These are phyloP conservation scores for Eulithis testata DNA, from an alignment of 2,888 invertebrate genomes.

Conservation along the genomic window DNA sequence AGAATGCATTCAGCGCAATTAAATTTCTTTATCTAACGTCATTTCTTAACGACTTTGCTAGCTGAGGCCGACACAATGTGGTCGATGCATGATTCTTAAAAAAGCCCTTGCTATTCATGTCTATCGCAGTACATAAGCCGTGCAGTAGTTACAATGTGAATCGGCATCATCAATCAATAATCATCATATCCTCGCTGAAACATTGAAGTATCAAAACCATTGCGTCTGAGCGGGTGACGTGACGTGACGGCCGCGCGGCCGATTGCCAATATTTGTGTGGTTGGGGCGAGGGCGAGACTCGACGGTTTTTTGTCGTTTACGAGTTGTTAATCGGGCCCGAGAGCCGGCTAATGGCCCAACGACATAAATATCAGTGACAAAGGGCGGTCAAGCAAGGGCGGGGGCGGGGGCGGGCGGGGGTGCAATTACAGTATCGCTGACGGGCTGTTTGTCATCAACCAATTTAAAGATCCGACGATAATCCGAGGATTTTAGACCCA, in stretches of 20 bases:
- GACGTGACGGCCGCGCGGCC: slow-evolving; percentile 11
- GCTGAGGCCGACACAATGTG: slow-evolving; percentile 14
- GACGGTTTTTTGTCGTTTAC: slow-evolving; percentile 52
- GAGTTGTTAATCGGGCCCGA: slow-evolving; percentile 49
- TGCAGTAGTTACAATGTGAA: no score
- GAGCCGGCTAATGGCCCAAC: slow-evolving; percentile 49
- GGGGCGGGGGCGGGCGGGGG: slow-evolving; percentile 9
- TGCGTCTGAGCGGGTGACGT: neutral
- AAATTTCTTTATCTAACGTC: slow-evolving; percentile 32
- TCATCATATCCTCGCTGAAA: no score
- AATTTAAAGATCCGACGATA: slow-evolving; percentile 25
- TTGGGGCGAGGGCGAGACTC: slow-evolving; percentile 29
- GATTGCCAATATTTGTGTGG: slow-evolving; percentile 57
- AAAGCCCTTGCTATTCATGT: no score
- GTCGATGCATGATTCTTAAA: neutral
- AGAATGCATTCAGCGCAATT: slow-evolving; percentile 24
- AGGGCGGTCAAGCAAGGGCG: slow-evolving; percentile 22
- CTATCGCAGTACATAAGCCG: no score
- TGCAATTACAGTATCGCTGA: slow-evolving; percentile 36
- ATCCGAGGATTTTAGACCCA: slow-evolving; percentile 33
- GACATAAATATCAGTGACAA: slow-evolving; percentile 49
- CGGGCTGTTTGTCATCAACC: slow-evolving; percentile 21
- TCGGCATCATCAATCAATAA: neutral
- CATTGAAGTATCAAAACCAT: slow-evolving; percentile 29
- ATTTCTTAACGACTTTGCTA: slow-evolving; percentile 27